Percentiles rank a stretch among this genome's conserved stretches.
phyloP scores from a whole-genome alignment of 2,888 invertebrate genomes.

The Cephus rjabovi region DNA sequence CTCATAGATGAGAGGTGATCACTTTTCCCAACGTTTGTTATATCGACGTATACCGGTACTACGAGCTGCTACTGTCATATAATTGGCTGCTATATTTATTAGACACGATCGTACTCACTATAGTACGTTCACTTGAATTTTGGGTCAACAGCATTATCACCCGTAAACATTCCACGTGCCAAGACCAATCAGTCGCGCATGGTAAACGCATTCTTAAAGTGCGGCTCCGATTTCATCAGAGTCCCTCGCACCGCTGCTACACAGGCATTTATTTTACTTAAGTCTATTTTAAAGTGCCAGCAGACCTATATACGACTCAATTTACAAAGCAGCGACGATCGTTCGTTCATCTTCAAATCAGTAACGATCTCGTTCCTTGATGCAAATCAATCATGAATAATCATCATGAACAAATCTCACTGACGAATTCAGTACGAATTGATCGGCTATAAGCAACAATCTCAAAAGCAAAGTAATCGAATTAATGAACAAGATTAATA shows the following conservation, averaged over 20 bases:
- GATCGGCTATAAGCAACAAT: neutral
- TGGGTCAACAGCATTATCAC: neutral
- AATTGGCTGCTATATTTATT: slow-evolving; percentile 2
- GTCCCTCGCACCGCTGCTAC: neutral
- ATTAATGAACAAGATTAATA: neutral
- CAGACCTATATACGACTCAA: neutral
- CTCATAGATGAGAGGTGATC: neutral
- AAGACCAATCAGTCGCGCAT: neutral
- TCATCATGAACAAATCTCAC: neutral
- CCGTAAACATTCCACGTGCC: slow-evolving; percentile 8
- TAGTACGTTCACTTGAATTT: slow-evolving; percentile 2
- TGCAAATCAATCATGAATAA: neutral
- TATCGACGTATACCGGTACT: neutral
- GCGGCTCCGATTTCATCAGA: neutral
- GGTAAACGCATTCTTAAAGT: neutral
- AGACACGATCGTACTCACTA: neutral
- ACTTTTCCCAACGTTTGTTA: neutral
- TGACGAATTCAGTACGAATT: neutral
- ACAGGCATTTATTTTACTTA: neutral
- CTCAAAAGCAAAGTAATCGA: neutral
- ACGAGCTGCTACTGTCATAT: neutral
- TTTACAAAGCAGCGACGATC: neutral
- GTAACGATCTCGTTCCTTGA: neutral
- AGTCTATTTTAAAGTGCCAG: neutral
- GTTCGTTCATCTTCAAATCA: neutral